Conservation (phyloP, 2,113 vertebrate genomes). For the Hydrochoerus hydrochaeris region DNA sequence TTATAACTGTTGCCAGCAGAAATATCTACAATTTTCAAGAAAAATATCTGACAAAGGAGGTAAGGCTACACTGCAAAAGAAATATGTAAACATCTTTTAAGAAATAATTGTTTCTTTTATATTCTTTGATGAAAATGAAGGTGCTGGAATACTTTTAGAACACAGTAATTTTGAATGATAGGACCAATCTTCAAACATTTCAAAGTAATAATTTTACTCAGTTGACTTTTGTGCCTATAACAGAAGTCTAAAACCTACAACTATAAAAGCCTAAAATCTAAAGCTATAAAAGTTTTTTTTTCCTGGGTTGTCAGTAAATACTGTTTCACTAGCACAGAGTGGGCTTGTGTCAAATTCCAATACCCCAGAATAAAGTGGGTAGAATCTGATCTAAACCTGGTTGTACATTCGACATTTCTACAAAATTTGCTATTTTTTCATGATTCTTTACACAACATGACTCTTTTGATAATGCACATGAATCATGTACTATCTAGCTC, state of each 20-base stretch:
- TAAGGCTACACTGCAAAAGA: neutral
- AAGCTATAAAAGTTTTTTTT: too few species aligned
- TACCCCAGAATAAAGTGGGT: neutral
- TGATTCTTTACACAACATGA: neutral
- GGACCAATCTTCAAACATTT: neutral
- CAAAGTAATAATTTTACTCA: neutral
- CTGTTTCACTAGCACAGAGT: neutral
- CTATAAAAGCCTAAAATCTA: too few species aligned
- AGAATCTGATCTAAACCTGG: neutral
- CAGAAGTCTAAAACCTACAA: too few species aligned
- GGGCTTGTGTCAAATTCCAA: neutral
- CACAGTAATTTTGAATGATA: neutral
- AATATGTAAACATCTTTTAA: neutral
- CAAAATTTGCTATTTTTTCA: neutral
- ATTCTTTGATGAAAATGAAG: slow-evolving; percentile 23
- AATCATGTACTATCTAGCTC: neutral
- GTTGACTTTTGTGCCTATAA: neutral
- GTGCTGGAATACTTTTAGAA: neutral
- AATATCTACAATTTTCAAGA: neutral
- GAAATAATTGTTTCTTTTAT: neutral
- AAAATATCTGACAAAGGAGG: neutral
- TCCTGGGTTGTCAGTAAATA: neutral
- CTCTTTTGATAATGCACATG: neutral
- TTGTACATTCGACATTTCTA: neutral
- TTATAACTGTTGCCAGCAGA: neutral